These are phyloP conservation scores for Lepidonotus clava DNA, from an alignment of 2,888 invertebrate species.

Conservation along the genomic window DNA sequence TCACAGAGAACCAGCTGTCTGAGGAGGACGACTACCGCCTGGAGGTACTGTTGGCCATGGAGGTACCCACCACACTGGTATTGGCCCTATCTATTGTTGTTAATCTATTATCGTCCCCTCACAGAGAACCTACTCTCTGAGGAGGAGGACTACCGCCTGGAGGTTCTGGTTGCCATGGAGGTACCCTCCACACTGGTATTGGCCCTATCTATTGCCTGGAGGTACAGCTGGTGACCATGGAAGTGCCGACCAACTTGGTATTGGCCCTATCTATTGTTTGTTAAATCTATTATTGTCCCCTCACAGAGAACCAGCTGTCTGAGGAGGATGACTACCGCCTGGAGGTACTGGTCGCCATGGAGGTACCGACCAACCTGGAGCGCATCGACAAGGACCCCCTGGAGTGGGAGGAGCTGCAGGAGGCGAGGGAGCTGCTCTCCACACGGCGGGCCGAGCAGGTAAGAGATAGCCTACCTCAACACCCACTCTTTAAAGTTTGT, in stretches of 20 bases:
- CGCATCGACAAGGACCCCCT: constrained; percentile 38
- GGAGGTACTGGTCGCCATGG: constrained; percentile 26
- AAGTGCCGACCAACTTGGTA: no score
- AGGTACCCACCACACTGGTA: neutral
- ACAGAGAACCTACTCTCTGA: constrained; percentile 40
- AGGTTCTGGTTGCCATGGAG: constrained; percentile 19
- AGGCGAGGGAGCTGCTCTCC: constrained; percentile 4
- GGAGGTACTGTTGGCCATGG: constrained; percentile 26
- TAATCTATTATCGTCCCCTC: no score
- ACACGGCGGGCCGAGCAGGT: constrained; percentile 10
- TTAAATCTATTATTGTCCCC: neutral
- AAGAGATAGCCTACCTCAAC: no score
- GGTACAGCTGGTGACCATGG: no score
- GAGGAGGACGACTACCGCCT: constrained; percentile 41
- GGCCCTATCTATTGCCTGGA: no score
- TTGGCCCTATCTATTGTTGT: no score
- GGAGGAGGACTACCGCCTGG: constrained; percentile 36
- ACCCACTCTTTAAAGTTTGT: no score
- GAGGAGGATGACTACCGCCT: constrained; percentile 40
- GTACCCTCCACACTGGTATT: neutral
- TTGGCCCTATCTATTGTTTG: neutral
- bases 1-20: constrained; percentile 37
- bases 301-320: constrained; percentile 37
- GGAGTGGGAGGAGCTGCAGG: constrained; percentile 8
- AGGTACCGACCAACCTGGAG: neutral